These are phyloP conservation scores for Theonella swinhoei DNA, from an alignment of 37 sponge, comb jelly and placozoan genomes.

Conservation along the genomic window DNA sequence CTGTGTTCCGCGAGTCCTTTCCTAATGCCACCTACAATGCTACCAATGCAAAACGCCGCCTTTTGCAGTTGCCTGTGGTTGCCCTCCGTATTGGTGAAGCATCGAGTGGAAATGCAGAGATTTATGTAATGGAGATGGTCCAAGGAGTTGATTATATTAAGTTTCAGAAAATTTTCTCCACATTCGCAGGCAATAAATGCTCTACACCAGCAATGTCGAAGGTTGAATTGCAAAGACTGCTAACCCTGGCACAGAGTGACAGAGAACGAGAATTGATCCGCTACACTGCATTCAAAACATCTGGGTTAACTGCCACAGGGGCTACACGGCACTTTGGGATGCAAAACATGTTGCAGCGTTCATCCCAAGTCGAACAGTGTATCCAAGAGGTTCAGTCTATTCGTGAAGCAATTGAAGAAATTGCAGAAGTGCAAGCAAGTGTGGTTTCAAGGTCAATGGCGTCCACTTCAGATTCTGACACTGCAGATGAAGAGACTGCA, in stretches of 20 bases:
- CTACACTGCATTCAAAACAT: slow-evolving; percentile 6
- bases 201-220: too few species aligned
- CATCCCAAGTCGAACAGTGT: slow-evolving; percentile 15
- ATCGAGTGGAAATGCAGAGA: too few species aligned
- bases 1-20: slow-evolving; percentile 19
- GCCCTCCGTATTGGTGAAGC: slow-evolving; percentile 5
- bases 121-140: neutral
- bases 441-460: too few species aligned
- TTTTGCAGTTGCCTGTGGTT: slow-evolving; percentile 26
- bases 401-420: slow-evolving; percentile 16
- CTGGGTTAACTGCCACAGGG: slow-evolving; percentile 8
- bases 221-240: neutral
- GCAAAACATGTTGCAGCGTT: too few species aligned
- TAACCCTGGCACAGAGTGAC: slow-evolving; percentile 21
- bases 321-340: slow-evolving; percentile 35
- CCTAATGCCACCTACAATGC: slow-evolving; percentile 22
- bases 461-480: too few species aligned
- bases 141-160: slow-evolving; percentile 12
- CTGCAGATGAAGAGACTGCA: too few species aligned
- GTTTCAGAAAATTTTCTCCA: too few species aligned
- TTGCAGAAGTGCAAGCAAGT: slow-evolving; percentile 14
- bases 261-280: slow-evolving; percentile 14
- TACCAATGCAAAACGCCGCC: neutral
- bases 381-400: slow-evolving; percentile 15
- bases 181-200: too few species aligned